Evolutionary conservation across 2,797 vertebrate genomes (phyloP).

Genomic region (Peromyscus eremicus): DNA sequence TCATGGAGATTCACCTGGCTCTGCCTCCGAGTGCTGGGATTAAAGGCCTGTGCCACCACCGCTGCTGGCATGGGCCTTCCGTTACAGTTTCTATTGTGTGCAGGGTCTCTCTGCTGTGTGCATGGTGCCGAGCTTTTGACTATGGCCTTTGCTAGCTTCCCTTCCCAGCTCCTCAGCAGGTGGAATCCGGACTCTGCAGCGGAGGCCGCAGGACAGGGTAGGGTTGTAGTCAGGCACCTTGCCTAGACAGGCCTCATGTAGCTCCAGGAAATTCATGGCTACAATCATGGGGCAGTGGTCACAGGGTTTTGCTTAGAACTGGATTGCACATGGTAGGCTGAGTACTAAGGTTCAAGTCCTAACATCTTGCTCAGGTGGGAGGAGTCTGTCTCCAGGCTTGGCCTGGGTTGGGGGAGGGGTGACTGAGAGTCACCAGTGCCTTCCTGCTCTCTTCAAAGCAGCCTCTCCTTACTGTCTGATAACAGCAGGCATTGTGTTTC

Average conservation of each 20-base stretch:
- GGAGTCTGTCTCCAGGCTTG: not conserved
- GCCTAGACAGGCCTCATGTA: not conserved
- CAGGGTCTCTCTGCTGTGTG: not conserved
- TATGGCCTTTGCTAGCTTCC: not conserved
- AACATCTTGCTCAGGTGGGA: not conserved
- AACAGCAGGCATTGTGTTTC: not conserved
- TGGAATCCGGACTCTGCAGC: not conserved
- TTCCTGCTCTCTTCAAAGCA: not conserved
- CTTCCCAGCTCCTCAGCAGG: too few relatives aligned
- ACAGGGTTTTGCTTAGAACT: too few relatives aligned
- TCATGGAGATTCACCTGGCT: too few relatives aligned
- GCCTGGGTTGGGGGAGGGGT: not conserved
- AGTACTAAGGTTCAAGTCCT: not conserved
- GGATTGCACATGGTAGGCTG: not conserved
- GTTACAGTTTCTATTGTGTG: not conserved
- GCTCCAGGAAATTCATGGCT: not conserved
- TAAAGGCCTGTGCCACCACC: too few relatives aligned
- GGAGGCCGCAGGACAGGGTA: not conserved
- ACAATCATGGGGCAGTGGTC: not conserved
- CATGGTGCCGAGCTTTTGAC: not conserved
- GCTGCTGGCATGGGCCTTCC: too few relatives aligned
- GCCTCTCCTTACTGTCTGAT: not conserved
- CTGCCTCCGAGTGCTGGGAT: too few relatives aligned
- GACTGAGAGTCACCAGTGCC: not conserved
- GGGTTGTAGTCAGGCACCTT: not conserved